Base-by-base conservation (phyloP, 1,140 invertebrate species). In the Helicorthomorpha holstii region DNA sequence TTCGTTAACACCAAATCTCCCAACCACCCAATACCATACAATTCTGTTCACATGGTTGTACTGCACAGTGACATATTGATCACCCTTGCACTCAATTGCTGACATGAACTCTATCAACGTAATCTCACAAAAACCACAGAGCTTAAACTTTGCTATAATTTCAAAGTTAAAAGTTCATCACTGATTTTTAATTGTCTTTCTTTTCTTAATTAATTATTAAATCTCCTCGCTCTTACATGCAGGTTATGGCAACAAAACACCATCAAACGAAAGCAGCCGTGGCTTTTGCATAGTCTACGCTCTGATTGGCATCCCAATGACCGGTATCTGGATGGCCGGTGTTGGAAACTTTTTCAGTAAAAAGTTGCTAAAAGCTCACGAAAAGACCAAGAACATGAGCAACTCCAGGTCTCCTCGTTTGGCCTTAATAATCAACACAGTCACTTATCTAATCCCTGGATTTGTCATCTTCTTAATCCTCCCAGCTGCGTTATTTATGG, bases 251-350 rank as follows among this genome's bases (percentile, higher is more conserved):
- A 89, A 90, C 65, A 72, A 89, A 59, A 77, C 85, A 0, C 85
- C 92, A 1, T 89, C 87, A 10, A 90, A 85, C 1, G 74, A 77
- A 51, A 67, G 81, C 1, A 82, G 85, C 16, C 78, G 86, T 53
- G 80, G 91, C 48, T 73, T 94, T 34, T 91, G 91, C 73, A 93
- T 96, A 59, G 78, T 89, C 53, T 97, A 96, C 64, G 87, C 82
- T 0, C 68, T 95, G 19, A 77, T 95, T 52, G 92, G 94, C n/a
- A 93, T 96, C 54, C 93, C 93, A 0, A 80, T 95, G 62, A 90
- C 90, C 61, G 86, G 85, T 66, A 88, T 93, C 48, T 71, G 90
- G 10, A 74, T 90, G 21, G 75, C 82, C 1, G 81, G 80, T 41
- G 64, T 89, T 4, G 85, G 82, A 48, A 82, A 85, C 59, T 86